These are phyloP conservation scores for Hyperoplus immaculatus DNA, from an alignment of 2,797 vertebrate genomes.

Conservation along the genomic window DNA sequence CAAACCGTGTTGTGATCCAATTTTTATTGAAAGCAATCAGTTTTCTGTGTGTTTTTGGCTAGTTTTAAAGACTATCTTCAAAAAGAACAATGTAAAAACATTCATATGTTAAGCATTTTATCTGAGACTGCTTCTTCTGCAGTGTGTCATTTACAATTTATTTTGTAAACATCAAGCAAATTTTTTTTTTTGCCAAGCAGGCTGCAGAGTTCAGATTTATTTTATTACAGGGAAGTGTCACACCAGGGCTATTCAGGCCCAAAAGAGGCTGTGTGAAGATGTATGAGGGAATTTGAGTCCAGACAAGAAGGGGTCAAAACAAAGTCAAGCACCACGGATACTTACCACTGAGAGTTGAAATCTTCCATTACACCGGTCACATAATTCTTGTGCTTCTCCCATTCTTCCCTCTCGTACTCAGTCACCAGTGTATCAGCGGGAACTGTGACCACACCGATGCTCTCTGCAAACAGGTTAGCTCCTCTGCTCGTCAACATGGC, in stretches of 20 bases:
- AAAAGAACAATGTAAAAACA: neutral
- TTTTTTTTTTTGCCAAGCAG: neutral
- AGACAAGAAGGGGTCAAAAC: neutral
- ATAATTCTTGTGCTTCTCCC: conserved; percentile 81
- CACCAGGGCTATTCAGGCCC: neutral
- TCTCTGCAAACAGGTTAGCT: conserved; percentile 85
- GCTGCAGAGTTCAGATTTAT: neutral
- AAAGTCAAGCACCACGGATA: neutral
- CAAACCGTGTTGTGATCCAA: neutral
- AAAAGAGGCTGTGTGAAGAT: conserved; percentile 6
- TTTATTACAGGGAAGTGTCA: conserved; percentile 9
- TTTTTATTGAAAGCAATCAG: neutral
- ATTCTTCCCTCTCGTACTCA: conserved; percentile 77
- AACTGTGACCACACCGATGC: conserved; percentile 73
- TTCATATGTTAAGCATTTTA: neutral
- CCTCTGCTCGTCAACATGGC: conserved; percentile 82
- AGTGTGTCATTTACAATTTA: neutral
- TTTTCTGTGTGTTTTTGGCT: neutral
- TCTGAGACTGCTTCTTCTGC: neutral
- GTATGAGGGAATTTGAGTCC: neutral
- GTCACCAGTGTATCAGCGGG: conserved; percentile 79
- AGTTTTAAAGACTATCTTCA: neutral
- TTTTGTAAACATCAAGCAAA: neutral
- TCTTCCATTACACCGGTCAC: conserved; percentile 74
- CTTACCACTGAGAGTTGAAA: conserved; percentile 80